Evolutionary conservation across 2,888 invertebrate species (phyloP), one percentile per base, ranked within the genome.

Genomic region (Mimas tiliae): DNA sequence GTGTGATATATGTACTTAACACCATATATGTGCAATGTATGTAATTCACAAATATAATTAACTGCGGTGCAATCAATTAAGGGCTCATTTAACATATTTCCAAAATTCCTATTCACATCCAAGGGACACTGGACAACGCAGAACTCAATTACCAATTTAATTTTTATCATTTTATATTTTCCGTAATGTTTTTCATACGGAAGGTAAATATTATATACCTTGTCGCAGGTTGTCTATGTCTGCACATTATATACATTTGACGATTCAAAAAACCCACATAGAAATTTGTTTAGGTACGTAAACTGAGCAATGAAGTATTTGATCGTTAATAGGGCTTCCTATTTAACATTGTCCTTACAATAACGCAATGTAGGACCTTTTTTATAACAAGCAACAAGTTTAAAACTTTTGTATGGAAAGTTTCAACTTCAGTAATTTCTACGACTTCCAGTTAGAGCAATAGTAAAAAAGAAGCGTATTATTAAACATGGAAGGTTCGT

Each of bases 401-500:
- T n/a, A 38, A 34, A 68, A 66, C 27, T 42, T 63, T 65, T 63
- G 52, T 58, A 55, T 52, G 38, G 21, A 33, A 51, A 58, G 63
- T 47, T 21, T 9, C 14, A 68, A 62, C 16, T 65, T 62, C 66
- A 42, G 52, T 47, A 63, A 16, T 67, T 69, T 72, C 66, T 68
- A 71, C 45, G 66, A 67, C 65, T 70, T 73, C 67, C 42, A 45
- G 9, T 7, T 33, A 62, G 52, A 53, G 33, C 33, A n/a, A 38
- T 34, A 19, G 19, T 19, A 42, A 64, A 64, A 48, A 47, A n/a
- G 19, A n/a, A 1, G 50, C 58, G 9, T 58, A 12, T 8, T 27
- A 47, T 53, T 53, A 12, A 33, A 64, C 19, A 33, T 50, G 6
- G 12, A 48, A 21, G 14, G 6, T 48, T 65, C 11, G 19, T 27